Evolutionary conservation across 2,888 invertebrate genomes (phyloP).

Genomic region (Amphipyra berbera): DNA sequence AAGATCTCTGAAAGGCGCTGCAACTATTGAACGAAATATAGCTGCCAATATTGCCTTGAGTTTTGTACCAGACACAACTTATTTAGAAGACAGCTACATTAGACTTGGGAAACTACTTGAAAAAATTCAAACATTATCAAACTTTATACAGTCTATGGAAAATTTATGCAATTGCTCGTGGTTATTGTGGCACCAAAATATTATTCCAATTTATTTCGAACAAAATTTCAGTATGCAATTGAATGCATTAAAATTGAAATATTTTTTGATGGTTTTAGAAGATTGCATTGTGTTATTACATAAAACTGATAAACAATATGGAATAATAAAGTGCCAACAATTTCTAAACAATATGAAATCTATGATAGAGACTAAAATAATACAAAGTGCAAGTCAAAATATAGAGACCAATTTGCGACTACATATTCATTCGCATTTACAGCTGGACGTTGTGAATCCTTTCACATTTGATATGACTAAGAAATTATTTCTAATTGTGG

Average conservation of each 20-base stretch:
- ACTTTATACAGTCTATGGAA: slow-evolving; percentile 89
- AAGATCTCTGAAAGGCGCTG: slow-evolving; percentile 91
- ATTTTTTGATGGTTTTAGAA: slow-evolving; percentile 84
- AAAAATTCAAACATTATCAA: slow-evolving; percentile 91
- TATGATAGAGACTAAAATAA: slow-evolving; percentile 89
- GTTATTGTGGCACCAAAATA: slow-evolving; percentile 94
- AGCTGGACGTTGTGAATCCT: slow-evolving; percentile 93
- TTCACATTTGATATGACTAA: slow-evolving; percentile 92
- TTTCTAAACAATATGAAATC: slow-evolving; percentile 77
- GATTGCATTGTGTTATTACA: slow-evolving; percentile 80
- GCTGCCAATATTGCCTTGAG: slow-evolving; percentile 92
- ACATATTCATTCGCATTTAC: slow-evolving; percentile 97
- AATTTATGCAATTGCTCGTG: slow-evolving; percentile 93
- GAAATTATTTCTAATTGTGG: slow-evolving; percentile 90
- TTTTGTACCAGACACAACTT: slow-evolving; percentile 90
- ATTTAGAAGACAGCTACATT: slow-evolving; percentile 91
- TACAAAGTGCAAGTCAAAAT: slow-evolving; percentile 94
- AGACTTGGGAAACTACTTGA: slow-evolving; percentile 91
- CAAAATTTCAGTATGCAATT: slow-evolving; percentile 92
- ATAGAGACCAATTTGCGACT: slow-evolving; percentile 98
- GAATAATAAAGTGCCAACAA: slow-evolving; percentile 70
- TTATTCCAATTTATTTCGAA: slow-evolving; percentile 94
- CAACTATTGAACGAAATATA: slow-evolving; percentile 91
- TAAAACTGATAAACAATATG: slow-evolving; percentile 75
- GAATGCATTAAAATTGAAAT: slow-evolving; percentile 91